Evolutionary conservation across 2,113 vertebrate species (phyloP), one percentile per base, ranked within the genome.

Genomic region (Aphyosemion australe): DNA sequence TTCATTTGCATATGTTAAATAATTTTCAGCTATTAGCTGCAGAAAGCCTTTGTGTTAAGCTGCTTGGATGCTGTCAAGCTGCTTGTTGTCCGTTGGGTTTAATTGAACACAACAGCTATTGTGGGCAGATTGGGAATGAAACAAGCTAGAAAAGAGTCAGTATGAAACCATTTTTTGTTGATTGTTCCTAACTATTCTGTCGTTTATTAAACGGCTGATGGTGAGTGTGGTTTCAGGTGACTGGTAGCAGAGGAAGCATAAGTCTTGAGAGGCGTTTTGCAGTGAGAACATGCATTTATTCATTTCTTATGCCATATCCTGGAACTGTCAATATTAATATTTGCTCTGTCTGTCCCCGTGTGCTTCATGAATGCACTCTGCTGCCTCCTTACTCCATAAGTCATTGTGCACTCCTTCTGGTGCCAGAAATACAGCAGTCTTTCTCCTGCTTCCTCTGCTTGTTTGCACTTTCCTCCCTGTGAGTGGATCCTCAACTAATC

Each of bases 401-500:
- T 45, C 68, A 67, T 21, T 42, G 20, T 49, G 12, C 77, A 1
- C 69, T 26, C 62, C 31, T 63, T 45, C 39, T 21, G 14, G 9
- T 37, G 47, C 68, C 54, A 64, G 45, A 78, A 74, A 79, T 83
- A 79, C n/a, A 58, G 46, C 16, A 42, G 54, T 56, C 67, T 52
- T 18, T 51, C 65, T 69, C 39, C 60, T 45, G 50, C 37, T 42
- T 41, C 53, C 13, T 47, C 56, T 61, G 14, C 67, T 45, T 21
- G 63, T 51, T 63, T 79, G 43, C 21, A 14, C 46, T 18, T 21
- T 47, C 41, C 41, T 68, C 56, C 74, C 69, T 76, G 65, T 43
- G 65, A 58, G 68, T 49, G 48, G 37, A n/a, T 81, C 69, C 71
- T 69, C 65, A 14, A 12, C 65, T 84, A 85, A 88, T 85, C 80